Evolutionary conservation across 2,113 vertebrate genomes (phyloP).

Genomic region (Pandion haliaetus): DNA sequence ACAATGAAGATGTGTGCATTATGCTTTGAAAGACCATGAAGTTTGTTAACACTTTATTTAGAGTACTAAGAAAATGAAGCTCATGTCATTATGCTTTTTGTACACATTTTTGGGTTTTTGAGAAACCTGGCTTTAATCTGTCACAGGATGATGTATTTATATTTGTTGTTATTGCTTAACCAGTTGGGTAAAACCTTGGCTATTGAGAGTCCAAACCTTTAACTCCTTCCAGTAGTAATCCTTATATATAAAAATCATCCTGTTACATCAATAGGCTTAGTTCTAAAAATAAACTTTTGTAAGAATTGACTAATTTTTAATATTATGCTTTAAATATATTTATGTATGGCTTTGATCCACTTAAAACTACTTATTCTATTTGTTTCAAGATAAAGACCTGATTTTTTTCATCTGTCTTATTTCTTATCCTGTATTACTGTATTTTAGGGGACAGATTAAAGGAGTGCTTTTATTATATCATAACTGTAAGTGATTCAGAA

Average conservation of each 20-base stretch:
- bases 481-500: background rate
- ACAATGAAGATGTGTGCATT: background rate
- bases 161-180: background rate
- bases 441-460: background rate
- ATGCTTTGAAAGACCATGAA: background rate
- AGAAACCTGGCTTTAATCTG: background rate
- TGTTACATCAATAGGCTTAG: background rate
- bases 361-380: background rate
- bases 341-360: background rate
- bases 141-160: background rate
- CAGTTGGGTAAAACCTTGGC: background rate
- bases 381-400: background rate
- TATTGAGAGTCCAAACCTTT: background rate
- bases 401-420: background rate
- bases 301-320: background rate
- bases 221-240: background rate
- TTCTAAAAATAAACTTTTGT: background rate
- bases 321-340: background rate
- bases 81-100: background rate
- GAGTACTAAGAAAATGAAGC: background rate
- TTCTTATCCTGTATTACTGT: background rate
- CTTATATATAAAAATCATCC: background rate
- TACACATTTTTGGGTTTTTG: background rate
- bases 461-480: background rate
- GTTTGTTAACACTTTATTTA: background rate